phyloP scores from a whole-genome alignment of 1,140 invertebrate genomes.

The Drosophila insularis region DNA sequence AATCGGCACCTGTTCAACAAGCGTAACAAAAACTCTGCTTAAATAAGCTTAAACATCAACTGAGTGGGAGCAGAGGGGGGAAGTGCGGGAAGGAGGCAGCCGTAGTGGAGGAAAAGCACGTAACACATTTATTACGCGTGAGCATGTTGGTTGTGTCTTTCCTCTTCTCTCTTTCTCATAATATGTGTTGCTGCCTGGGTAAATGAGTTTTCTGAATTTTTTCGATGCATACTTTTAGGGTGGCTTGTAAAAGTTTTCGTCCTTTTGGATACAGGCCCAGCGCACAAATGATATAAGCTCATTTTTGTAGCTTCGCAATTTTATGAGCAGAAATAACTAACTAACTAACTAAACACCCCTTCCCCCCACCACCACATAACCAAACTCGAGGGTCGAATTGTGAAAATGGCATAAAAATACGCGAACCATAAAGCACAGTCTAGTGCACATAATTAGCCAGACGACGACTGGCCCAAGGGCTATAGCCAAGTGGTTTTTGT shows the following conservation, averaged over 20 bases:
- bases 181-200: conserved; percentile 19
- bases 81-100: not conserved
- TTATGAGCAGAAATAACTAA: conserved; percentile 56
- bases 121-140: conserved; percentile 76
- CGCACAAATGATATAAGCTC: conserved; percentile 8
- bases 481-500: conserved; percentile 51
- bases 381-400: conserved; percentile 37
- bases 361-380: not conserved
- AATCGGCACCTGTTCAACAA: conserved; percentile 80
- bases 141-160: conserved; percentile 37
- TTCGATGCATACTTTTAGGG: conserved; percentile 61
- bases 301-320: conserved; percentile 43
- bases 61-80: not conserved
- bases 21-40: conserved; percentile 57
- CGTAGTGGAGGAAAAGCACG: conserved; percentile 40
- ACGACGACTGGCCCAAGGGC: conserved; percentile 21
- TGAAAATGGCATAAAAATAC: conserved; percentile 6
- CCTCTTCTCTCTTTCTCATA: not conserved
- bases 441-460: conserved; percentile 74
- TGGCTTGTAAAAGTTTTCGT: conserved; percentile 37
- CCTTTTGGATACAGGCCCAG: conserved; percentile 37
- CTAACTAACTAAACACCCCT: not conserved
- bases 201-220: conserved; percentile 57
- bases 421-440: conserved; percentile 47
- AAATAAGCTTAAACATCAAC: conserved; percentile 54